Percentiles rank a stretch among this genome's conserved stretches.
These are phyloP conservation scores for Palloptera scutellata DNA, from an alignment of 2,888 invertebrate species.

Conservation along the genomic window DNA sequence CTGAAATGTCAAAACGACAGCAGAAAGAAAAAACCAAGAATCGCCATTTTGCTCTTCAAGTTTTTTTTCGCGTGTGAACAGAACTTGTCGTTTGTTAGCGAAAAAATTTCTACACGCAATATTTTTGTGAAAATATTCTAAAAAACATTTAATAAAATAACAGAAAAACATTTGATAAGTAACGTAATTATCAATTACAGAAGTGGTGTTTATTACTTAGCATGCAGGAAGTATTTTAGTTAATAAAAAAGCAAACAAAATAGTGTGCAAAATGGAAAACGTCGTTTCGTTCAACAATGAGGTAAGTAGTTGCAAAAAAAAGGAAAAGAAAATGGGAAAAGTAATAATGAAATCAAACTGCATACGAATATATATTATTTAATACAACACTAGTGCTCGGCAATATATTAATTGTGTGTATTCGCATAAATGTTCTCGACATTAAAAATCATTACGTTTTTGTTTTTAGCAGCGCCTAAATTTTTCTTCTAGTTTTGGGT, in stretches of 20 bases:
- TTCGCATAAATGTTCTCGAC: no score
- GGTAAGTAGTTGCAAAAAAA: slow-evolving; percentile 50
- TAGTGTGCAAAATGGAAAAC: slow-evolving; percentile 57
- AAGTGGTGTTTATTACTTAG: neutral
- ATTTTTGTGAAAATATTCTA: slow-evolving; percentile 36
- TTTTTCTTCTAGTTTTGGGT: no score
- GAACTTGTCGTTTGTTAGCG: neutral
- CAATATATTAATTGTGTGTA: no score
- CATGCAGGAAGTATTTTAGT: slow-evolving; percentile 9
- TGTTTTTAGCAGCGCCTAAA: no score
- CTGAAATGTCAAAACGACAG: slow-evolving; percentile 25
- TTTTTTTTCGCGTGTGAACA: slow-evolving; percentile 34
- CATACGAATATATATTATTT: no score
- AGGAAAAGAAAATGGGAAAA: neutral
- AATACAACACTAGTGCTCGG: no score
- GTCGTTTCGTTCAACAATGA: slow-evolving; percentile 64
- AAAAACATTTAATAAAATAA: slow-evolving; percentile 34
- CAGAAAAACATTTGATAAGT: slow-evolving; percentile 25
- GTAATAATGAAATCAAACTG: neutral
- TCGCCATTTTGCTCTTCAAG: slow-evolving; percentile 56
- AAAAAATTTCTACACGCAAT: slow-evolving; percentile 40
- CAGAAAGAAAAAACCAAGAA: slow-evolving; percentile 29
- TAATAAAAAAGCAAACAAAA: slow-evolving; percentile 17
- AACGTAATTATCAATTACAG: no score
- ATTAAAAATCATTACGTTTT: no score